phyloP scores from a whole-genome alignment of 2,113 vertebrate species.

The Rhadina sibilatrix region DNA sequence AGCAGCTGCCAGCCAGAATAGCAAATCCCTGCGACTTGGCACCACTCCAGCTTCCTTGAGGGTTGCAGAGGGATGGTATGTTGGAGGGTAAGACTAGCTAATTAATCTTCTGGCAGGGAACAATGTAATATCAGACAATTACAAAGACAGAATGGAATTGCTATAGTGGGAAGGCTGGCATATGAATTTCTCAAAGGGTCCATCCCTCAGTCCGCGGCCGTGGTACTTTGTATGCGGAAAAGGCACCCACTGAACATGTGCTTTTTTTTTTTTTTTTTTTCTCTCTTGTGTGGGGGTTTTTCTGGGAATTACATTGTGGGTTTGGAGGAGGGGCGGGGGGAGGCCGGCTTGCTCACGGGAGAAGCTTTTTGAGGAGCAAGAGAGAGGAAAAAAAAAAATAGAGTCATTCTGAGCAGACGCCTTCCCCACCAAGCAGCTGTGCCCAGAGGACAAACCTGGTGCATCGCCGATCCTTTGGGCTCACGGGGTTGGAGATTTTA shows the following conservation, averaged over 20 bases:
- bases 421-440: accelerated
- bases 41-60: conserved; percentile 66
- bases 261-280: neutral
- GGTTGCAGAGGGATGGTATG: conserved; percentile 58
- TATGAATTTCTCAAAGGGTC: conserved; percentile 58
- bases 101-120: conserved; percentile 69
- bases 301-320: neutral
- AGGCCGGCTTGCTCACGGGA: accelerated
- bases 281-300: neutral
- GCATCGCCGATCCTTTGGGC: accelerated
- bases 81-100: conserved; percentile 65
- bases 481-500: neutral
- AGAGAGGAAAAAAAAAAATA: neutral
- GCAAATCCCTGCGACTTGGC: conserved; percentile 60
- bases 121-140: conserved; percentile 71
- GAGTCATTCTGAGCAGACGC: neutral
- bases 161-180: conserved; percentile 51
- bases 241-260: neutral
- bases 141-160: conserved; percentile 58
- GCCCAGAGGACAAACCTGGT: accelerated
- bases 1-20: conserved; percentile 63
- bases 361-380: neutral
- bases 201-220: conserved; percentile 16
- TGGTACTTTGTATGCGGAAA: neutral
- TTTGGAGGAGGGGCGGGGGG: neutral